Percentiles rank a stretch among this genome's conserved stretches.
Conservation (phyloP, 2,888 invertebrate species). For the Parascotia fuliginaria region DNA sequence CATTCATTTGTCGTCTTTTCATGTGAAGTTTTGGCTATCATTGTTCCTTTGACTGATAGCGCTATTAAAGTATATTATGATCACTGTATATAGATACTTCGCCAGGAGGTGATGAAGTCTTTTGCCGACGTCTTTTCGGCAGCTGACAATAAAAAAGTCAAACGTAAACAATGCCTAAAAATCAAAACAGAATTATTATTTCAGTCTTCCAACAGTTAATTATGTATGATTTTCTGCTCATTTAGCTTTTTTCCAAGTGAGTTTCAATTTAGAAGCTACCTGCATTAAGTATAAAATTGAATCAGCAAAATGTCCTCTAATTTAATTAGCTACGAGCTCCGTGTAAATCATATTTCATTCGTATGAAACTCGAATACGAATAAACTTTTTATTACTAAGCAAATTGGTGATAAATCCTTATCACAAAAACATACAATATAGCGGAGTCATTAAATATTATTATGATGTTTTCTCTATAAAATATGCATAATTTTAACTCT, state of each 20-base stretch:
- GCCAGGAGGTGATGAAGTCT: too few relatives aligned
- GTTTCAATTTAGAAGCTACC: constrained; percentile 25
- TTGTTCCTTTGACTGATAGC: too few relatives aligned
- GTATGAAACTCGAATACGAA: constrained; percentile 1
- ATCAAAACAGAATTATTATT: constrained; percentile 28
- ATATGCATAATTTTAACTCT: too few relatives aligned
- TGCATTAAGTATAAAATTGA: constrained; percentile 28
- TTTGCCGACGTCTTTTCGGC: background rate
- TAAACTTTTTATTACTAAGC: background rate
- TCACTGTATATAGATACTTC: too few relatives aligned
- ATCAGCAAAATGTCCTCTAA: constrained; percentile 29
- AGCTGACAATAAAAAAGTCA: background rate
- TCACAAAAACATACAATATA: too few relatives aligned
- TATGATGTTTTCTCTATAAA: too few relatives aligned
- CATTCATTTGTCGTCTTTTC: too few relatives aligned
- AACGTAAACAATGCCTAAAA: constrained; percentile 12
- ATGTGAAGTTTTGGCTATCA: too few relatives aligned
- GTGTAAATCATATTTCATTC: constrained; percentile 27
- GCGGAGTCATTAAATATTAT: too few relatives aligned
- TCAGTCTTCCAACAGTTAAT: constrained; percentile 37
- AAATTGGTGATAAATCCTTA: background rate
- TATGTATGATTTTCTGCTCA: constrained; percentile 42
- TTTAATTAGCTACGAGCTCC: constrained; percentile 34
- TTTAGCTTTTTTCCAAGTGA: constrained; percentile 22
- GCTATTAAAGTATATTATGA: too few relatives aligned